phyloP scores from a whole-genome alignment of 23 tunicate genomes.

The Ascidia mentula region DNA sequence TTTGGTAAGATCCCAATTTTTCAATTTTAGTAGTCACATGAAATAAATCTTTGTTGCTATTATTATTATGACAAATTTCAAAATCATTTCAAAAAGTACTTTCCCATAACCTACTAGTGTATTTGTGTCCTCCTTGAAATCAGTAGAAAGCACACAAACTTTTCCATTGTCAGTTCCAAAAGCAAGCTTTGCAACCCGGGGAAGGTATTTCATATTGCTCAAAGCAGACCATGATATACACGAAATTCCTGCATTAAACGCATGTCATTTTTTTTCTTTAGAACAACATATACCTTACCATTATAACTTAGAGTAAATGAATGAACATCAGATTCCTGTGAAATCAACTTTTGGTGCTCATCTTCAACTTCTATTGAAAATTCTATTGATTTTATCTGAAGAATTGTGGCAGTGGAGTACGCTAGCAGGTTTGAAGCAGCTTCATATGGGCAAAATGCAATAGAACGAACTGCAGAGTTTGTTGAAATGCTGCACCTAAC shows the following conservation, averaged over 20 bases:
- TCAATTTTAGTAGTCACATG: no score
- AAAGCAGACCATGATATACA: constrained; percentile 75
- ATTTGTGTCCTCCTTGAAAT: constrained; percentile 64
- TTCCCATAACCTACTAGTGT: constrained; percentile 24
- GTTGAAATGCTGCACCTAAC: background rate
- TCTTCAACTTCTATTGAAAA: constrained; percentile 11
- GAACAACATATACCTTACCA: background rate
- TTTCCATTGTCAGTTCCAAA: constrained; percentile 39
- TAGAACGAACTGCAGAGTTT: constrained; percentile 11
- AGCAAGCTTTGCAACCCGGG: constrained; percentile 53
- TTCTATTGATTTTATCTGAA: constrained; percentile 35
- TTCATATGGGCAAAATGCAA: constrained; percentile 80
- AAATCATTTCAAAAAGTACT: no score
- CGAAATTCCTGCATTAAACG: constrained; percentile 26
- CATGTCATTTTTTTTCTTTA: background rate
- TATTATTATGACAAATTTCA: no score
- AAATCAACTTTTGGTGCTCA: background rate
- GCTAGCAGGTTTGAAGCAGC: constrained; percentile 61
- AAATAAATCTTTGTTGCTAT: no score
- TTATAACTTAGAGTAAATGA: background rate
- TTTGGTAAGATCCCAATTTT: no score
- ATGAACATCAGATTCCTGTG: background rate
- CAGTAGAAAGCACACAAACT: constrained; percentile 43
- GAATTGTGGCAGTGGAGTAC: constrained; percentile 33
- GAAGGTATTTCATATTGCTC: constrained; percentile 57